phyloP scores from a whole-genome alignment of 2,113 vertebrate genomes.

The Malurus cyaneus region DNA sequence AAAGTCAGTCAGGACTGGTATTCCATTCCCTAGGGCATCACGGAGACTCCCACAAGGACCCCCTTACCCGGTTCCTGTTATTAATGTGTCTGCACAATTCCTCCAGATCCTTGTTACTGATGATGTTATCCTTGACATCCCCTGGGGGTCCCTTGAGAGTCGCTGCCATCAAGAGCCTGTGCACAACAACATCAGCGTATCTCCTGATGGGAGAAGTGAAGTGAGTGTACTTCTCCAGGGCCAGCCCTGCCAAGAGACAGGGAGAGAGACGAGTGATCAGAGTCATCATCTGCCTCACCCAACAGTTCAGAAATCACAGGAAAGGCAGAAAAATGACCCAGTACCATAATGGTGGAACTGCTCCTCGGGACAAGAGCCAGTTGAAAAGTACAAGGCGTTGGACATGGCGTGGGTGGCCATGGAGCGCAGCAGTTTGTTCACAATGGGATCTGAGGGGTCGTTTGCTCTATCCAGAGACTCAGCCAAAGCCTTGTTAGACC shows the following conservation, averaged over 20 bases:
- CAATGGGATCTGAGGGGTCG: constrained; percentile 82
- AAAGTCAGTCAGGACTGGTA: not conserved
- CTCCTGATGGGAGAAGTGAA: constrained; percentile 98
- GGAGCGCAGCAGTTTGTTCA: constrained; percentile 86
- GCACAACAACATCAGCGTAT: constrained; percentile 90
- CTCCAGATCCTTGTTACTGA: constrained; percentile 83
- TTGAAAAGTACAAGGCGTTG: constrained; percentile 92
- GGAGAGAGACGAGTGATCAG: not conserved
- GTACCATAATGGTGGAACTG: constrained; percentile 90
- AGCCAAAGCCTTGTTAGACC: constrained; percentile 90
- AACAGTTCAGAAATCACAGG: not conserved
- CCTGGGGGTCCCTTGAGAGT: constrained; percentile 61
- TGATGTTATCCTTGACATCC: constrained; percentile 12
- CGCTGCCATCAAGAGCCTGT: constrained; percentile 85
- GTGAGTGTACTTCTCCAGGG: constrained; percentile 93
- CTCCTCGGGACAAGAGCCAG: constrained; percentile 78
- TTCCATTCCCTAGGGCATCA: not conserved
- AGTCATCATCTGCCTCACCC: not conserved
- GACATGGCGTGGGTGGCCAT: constrained; percentile 97
- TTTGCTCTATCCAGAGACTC: constrained; percentile 88
- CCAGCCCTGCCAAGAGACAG: constrained; percentile 80
- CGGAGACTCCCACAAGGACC: rapidly evolving
- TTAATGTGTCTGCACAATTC: constrained; percentile 90
- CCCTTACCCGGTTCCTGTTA: constrained; percentile 85
- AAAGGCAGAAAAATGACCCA: not conserved